Evolutionary conservation across 2,888 invertebrate species (phyloP).

Genomic region (Sepioteuthis lessoniana): DNA sequence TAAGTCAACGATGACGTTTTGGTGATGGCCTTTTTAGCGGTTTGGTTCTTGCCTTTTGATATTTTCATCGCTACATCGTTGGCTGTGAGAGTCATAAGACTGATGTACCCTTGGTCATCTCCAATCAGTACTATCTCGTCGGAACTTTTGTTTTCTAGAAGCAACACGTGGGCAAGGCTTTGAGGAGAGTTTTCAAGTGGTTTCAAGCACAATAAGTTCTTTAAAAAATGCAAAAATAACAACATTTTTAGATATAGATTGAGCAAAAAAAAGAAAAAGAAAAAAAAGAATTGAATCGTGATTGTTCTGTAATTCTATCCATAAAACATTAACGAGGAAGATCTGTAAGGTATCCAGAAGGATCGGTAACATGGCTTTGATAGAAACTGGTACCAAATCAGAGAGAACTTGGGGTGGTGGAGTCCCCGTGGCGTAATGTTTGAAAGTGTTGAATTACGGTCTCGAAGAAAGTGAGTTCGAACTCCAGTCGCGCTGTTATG

Average conservation of each 20-base stretch:
- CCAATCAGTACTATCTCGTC: conserved; percentile 66
- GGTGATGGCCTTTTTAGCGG: conserved; percentile 61
- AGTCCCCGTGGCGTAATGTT: too few relatives aligned
- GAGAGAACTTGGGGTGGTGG: too few relatives aligned
- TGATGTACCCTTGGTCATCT: conserved; percentile 73
- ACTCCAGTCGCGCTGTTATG: too few relatives aligned
- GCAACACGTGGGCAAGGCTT: conserved; percentile 68
- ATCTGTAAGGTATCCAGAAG: too few relatives aligned
- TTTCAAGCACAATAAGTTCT: conserved; percentile 71
- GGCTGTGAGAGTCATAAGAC: conserved; percentile 67
- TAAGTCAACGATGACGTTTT: conserved; percentile 68
- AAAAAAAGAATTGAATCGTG: too few relatives aligned
- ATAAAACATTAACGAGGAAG: too few relatives aligned
- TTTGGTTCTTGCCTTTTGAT: conserved; percentile 64
- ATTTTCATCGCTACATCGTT: conserved; percentile 72
- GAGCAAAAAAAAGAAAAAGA: too few relatives aligned
- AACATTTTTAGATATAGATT: not conserved
- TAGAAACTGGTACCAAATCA: too few relatives aligned
- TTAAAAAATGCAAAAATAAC: conserved; percentile 44
- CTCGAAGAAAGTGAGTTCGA: too few relatives aligned
- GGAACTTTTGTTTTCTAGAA: conserved; percentile 63
- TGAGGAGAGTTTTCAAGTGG: conserved; percentile 73
- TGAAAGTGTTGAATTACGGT: too few relatives aligned
- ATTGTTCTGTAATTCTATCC: too few relatives aligned
- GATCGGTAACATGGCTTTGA: too few relatives aligned